Base-by-base conservation (phyloP, 2,113 vertebrate species). In the Nothoprocta pentlandii region DNA sequence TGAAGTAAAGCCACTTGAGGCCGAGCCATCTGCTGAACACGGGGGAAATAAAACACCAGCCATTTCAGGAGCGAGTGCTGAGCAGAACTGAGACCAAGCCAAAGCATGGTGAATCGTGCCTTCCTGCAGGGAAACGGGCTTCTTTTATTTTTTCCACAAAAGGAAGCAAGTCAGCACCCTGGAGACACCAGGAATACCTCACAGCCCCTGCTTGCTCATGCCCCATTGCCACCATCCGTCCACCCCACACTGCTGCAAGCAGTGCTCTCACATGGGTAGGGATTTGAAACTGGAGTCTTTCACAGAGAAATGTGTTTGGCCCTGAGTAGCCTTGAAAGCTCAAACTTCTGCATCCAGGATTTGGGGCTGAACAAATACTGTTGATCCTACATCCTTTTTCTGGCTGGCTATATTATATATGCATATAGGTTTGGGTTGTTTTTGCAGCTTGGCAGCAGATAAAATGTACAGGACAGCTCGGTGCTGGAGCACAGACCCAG, bases 381-480 rank as follows among this genome's bases (percentile, higher is more conserved):
- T 34, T 67, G 44, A 88, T 91, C 88, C 59, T 51, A 91, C 46
- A 89, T 89, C 73, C 26, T 77, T 93, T 87, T 87, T 90, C 75
- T 92, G 58, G 39, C 41, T 66, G 47, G 23, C 34, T 86, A 20
- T 79, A 23, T 23, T 41, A 7, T 61, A 17, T 44, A 34, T 23
- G 7, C 44, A 36, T 71, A 63, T 21, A 14, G 11, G 17, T 14
- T 47, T 47, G 47, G 47, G 47, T 47, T 47, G 47, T 47, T 92
- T 92, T 71, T 53, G 26, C 28, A 58, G 13, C 53, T 42, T 94
- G 85, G 74, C 80, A 19, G 75, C 69, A 69, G 51, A 74, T 44
- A 26, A 5, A 0, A 12, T 92, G 70, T 74, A 62, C 46, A 54
- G 81, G 75, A 63, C 39, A 87, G 8, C 16, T 76, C 41, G 22